Evolutionary conservation across 2,797 vertebrate species (phyloP).

Genomic region (Platyrinchus mystaceus): DNA sequence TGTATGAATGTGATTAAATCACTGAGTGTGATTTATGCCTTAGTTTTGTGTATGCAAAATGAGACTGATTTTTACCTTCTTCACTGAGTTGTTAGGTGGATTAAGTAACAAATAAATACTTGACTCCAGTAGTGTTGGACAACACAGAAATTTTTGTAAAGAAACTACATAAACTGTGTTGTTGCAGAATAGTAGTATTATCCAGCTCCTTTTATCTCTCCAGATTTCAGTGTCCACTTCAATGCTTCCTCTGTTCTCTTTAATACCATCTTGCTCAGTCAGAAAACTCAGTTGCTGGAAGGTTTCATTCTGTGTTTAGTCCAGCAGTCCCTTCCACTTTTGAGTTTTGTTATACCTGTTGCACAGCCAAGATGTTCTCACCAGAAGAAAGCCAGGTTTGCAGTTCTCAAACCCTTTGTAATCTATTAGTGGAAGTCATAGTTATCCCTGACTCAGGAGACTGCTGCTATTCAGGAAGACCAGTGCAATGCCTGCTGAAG

Average conservation of each 20-base stretch:
- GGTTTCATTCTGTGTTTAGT: not conserved
- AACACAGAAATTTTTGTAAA: not conserved
- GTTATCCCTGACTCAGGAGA: not conserved
- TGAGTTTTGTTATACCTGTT: not conserved
- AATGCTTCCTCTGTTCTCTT: not conserved
- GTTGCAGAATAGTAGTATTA: not conserved
- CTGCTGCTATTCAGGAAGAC: not conserved
- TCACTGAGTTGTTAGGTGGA: not conserved
- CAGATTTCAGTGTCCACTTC: not conserved
- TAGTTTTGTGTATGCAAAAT: not conserved
- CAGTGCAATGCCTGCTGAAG: not conserved
- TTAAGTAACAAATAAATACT: not conserved
- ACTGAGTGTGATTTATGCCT: not conserved
- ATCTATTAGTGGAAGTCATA: not conserved
- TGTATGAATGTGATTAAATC: not conserved
- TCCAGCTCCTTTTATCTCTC: not conserved
- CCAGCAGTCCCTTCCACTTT: not conserved
- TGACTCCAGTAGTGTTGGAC: not conserved
- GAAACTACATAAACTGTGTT: not conserved
- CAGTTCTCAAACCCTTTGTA: not conserved
- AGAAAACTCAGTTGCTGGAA: not conserved
- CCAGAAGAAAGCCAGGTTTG: not conserved
- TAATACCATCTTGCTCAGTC: not conserved
- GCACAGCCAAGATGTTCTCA: not conserved
- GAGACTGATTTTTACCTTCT: not conserved